Conservation (phyloP, 64 coral and sea anemone species). For the Montipora foliosa region DNA sequence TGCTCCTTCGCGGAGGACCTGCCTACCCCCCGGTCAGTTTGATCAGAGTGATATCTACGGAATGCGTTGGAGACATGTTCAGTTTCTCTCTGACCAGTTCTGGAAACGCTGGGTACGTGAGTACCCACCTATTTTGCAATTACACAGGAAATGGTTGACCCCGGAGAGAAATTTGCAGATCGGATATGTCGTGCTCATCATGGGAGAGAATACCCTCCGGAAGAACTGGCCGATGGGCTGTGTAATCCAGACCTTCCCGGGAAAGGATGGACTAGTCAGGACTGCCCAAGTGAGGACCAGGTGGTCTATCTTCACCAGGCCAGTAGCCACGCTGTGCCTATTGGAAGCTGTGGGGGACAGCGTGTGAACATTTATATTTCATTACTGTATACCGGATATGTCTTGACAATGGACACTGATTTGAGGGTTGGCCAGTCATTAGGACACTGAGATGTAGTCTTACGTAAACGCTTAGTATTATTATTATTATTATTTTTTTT, state of each 20-base stretch:
- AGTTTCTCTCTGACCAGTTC: background rate
- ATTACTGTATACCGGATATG: background rate
- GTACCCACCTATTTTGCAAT: background rate
- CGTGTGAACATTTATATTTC: background rate
- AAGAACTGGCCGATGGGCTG: background rate
- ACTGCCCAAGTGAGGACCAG: conserved; percentile 12
- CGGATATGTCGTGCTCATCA: conserved; percentile 12
- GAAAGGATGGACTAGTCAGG: conserved; percentile 14
- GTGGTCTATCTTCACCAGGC: conserved; percentile 15
- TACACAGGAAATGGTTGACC: background rate
- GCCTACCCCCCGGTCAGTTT: background rate
- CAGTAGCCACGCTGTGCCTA: background rate
- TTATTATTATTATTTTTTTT: too few relatives aligned
- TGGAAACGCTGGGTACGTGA: background rate
- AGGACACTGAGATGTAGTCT: background rate
- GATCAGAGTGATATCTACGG: conserved; percentile 22
- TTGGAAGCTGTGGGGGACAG: background rate
- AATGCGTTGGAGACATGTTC: conserved; percentile 18
- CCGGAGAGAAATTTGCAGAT: conserved; percentile 22
- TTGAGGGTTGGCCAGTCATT: too few relatives aligned
- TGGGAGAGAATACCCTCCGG: conserved; percentile 5
- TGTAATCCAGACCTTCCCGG: background rate
- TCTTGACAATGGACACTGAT: too few relatives aligned
- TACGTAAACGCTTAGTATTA: too few relatives aligned
- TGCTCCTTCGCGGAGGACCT: conserved; percentile 8